phyloP scores from a whole-genome alignment of 2,113 vertebrate species.

The Psammodynastes pulverulentus region DNA sequence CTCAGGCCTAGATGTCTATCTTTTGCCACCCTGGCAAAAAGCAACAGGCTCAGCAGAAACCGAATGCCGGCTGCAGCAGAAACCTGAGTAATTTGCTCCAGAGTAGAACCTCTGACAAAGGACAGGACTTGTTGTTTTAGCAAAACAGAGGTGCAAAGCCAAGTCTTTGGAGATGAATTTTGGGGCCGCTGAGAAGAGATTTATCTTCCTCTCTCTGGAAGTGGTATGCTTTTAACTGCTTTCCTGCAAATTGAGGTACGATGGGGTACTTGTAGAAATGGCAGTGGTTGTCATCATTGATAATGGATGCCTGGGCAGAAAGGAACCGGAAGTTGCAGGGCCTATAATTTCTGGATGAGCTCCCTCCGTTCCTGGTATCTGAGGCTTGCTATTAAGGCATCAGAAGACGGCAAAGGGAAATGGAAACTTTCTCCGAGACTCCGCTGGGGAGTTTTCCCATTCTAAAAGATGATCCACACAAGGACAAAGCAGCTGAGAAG shows the following conservation, averaged over 20 bases:
- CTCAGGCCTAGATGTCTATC: constrained; percentile 6
- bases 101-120: neutral
- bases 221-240: neutral
- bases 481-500: neutral
- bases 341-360: neutral
- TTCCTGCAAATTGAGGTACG: neutral
- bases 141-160: neutral
- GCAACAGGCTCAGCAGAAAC: neutral
- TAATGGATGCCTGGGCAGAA: neutral
- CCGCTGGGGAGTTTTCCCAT: neutral
- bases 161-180: neutral
- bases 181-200: neutral
- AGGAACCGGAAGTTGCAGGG: neutral
- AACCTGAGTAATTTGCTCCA: neutral
- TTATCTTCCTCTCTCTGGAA: neutral
- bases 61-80: neutral
- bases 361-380: neutral
- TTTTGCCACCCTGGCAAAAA: constrained; percentile 21
- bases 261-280: too few species aligned
- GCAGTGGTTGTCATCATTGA: too few species aligned
- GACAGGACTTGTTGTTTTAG: neutral
- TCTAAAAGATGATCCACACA: neutral
- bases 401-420: too few species aligned
- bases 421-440: neutral
- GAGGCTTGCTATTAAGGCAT: neutral